Percentiles rank a stretch among this genome's conserved stretches.
Evolutionary conservation across 1,140 invertebrate genomes (phyloP).

Genomic region (Atta texana): DNA sequence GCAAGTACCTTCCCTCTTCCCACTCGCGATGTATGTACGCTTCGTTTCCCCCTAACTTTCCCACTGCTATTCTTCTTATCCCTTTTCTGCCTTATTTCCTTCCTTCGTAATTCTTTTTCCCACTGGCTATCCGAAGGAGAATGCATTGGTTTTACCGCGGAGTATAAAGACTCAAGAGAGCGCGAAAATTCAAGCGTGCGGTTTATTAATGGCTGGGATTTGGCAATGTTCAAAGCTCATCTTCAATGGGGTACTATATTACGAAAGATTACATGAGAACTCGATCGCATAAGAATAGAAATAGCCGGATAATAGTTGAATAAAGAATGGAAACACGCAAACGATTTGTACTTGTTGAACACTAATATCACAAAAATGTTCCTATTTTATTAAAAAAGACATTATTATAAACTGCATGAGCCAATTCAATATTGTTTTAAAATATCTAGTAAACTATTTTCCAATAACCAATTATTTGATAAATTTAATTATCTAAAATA

Average conservation of each 20-base stretch:
- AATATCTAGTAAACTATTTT: conserved; percentile 6
- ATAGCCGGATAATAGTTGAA: background rate
- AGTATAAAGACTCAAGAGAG: conserved; percentile 45
- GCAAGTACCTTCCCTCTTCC: conserved; percentile 41
- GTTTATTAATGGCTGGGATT: conserved; percentile 39
- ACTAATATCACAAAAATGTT: background rate
- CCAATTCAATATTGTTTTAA: background rate
- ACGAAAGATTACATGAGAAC: background rate
- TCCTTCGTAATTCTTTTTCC: conserved; percentile 55
- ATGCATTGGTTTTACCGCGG: conserved; percentile 31
- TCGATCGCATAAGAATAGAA: background rate
- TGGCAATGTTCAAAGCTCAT: background rate
- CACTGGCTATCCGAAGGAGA: conserved; percentile 17
- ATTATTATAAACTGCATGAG: background rate
- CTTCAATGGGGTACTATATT: background rate
- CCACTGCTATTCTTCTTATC: conserved; percentile 43
- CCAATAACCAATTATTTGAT: conserved; percentile 8
- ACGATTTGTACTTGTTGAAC: background rate
- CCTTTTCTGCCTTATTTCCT: conserved; percentile 49
- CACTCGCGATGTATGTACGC: conserved; percentile 49
- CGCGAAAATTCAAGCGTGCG: conserved; percentile 40
- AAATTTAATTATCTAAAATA: conserved; percentile 21
- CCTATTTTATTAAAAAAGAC: background rate
- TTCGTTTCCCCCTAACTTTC: conserved; percentile 61
- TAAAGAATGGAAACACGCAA: background rate